These are phyloP conservation scores for Zhuqinia jingwanae DNA, from an alignment of 2,888 invertebrate genomes.

Conservation along the genomic window DNA sequence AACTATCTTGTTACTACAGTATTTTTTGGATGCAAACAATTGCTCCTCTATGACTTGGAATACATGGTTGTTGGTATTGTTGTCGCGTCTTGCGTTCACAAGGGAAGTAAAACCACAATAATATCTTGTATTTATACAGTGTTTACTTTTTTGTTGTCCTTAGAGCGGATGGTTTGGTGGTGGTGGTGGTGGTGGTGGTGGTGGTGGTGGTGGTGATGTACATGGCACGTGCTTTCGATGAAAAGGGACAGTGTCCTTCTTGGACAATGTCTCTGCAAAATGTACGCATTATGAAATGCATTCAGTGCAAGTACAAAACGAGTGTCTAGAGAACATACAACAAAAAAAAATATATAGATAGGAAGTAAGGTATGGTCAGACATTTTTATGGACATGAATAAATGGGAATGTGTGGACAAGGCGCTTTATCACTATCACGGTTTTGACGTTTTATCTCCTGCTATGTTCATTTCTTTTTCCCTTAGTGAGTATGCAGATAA, in stretches of 20 bases:
- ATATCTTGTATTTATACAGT: background rate
- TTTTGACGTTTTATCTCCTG: too few relatives aligned
- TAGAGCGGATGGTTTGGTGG: background rate
- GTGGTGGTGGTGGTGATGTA: too few relatives aligned
- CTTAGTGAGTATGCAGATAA: too few relatives aligned
- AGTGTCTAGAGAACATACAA: background rate
- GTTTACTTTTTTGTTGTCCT: constrained; percentile 10
- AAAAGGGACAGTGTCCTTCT: background rate
- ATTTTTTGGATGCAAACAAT: too few relatives aligned
- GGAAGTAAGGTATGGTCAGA: background rate
- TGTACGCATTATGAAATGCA: background rate
- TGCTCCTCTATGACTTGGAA: too few relatives aligned
- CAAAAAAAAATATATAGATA: background rate
- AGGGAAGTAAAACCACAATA: too few relatives aligned
- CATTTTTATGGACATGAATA: background rate
- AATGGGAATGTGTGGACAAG: too few relatives aligned
- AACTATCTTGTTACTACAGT: background rate
- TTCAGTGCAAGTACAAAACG: background rate
- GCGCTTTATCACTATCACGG: background rate
- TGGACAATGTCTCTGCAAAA: background rate
- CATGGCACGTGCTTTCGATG: constrained; percentile 10
- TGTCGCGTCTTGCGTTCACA: too few relatives aligned
- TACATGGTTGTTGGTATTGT: too few relatives aligned
- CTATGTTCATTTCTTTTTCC: background rate
- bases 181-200: too few relatives aligned